These are phyloP conservation scores for Epinephelus moara DNA, from an alignment of 2,113 vertebrate species.

Conservation along the genomic window DNA sequence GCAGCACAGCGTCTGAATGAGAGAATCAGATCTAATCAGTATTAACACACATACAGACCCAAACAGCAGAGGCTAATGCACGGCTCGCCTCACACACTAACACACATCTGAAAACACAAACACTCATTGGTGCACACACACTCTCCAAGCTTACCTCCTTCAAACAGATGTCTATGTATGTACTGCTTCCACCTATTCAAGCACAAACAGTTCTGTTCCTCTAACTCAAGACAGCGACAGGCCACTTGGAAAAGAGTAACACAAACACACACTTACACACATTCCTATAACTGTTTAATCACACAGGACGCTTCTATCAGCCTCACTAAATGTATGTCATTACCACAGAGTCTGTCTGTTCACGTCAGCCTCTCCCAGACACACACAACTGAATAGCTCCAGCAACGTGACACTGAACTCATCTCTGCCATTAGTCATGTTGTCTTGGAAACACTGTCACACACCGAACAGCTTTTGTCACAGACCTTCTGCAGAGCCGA, in stretches of 20 bases:
- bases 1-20: conserved; percentile 55
- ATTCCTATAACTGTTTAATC: conserved; percentile 33
- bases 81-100: conserved; percentile 14
- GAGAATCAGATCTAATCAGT: conserved; percentile 68
- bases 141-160: background rate
- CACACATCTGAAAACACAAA: conserved; percentile 14
- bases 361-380: conserved; percentile 1
- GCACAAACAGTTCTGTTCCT: conserved; percentile 43
- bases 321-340: conserved; percentile 7
- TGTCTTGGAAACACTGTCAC: background rate
- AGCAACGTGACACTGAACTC: conserved; percentile 8
- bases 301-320: conserved; percentile 18
- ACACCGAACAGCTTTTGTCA: background rate
- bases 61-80: conserved; percentile 25
- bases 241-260: conserved; percentile 9
- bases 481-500: background rate
- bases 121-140: background rate
- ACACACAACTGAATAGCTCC: background rate
- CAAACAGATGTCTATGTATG: background rate
- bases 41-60: conserved; percentile 60
- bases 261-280: conserved; percentile 31
- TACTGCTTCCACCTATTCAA: background rate
- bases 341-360: conserved; percentile 3
- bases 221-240: background rate
- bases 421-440: background rate